Conservation (phyloP, 2,797 vertebrate species). For the Euphonia xanthogaster region DNA sequence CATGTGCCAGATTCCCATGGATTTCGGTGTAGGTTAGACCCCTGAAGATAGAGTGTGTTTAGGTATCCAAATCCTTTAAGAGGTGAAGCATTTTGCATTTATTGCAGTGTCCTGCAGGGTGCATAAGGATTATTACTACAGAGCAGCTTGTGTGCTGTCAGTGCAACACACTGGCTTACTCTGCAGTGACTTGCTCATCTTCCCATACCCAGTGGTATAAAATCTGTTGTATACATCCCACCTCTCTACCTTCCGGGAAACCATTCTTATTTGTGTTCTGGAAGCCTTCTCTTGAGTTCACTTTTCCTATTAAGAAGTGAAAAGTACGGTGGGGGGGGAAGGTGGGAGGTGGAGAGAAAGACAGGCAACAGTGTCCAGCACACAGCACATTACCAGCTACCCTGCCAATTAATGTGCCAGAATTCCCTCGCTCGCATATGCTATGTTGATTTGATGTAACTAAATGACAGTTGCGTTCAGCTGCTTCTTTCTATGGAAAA, state of each 20-base stretch:
- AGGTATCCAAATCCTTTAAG: constrained; percentile 37
- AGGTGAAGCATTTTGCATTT: constrained; percentile 51
- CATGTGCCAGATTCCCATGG: constrained; percentile 40
- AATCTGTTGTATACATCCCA: background rate
- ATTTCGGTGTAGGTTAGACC: background rate
- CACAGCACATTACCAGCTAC: constrained; percentile 29
- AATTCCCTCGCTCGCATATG: constrained; percentile 43
- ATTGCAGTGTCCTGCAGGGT: constrained; percentile 49
- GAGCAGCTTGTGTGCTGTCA: constrained; percentile 29
- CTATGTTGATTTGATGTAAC: constrained; percentile 59
- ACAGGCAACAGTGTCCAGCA: constrained; percentile 10
- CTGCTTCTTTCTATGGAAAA: constrained; percentile 64
- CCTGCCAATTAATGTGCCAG: constrained; percentile 56
- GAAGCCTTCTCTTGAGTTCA: background rate
- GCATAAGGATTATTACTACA: background rate
- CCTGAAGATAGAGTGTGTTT: background rate
- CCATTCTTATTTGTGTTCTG: constrained; percentile 7
- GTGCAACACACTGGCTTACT: background rate
- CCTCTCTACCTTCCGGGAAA: background rate
- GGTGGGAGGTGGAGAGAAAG: background rate
- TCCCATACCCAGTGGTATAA: constrained; percentile 22
- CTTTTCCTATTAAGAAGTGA: background rate
- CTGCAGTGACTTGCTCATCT: constrained; percentile 14
- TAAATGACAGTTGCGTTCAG: constrained; percentile 50
- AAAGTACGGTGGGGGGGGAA: background rate